These are phyloP conservation scores for Phocides pigmalion DNA, from an alignment of 1,140 invertebrate species.

Conservation along the genomic window DNA sequence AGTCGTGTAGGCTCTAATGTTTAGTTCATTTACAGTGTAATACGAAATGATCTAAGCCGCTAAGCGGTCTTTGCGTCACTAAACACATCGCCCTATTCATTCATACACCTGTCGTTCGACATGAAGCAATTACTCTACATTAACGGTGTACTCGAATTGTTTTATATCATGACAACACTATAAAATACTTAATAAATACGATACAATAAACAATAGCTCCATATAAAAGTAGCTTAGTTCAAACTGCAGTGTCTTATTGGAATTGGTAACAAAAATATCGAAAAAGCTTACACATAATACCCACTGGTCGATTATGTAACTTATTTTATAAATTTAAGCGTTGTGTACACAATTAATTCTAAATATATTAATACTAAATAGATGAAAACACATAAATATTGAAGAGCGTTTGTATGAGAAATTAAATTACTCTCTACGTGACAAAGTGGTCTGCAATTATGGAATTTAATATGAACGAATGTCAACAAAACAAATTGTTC, in stretches of 20 bases:
- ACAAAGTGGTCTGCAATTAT: slow-evolving; percentile 42
- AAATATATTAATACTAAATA: too few relatives aligned
- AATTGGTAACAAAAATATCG: too few relatives aligned
- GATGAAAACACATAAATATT: too few relatives aligned
- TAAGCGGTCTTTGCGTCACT: slow-evolving; percentile 39
- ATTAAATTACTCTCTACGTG: slow-evolving; percentile 11
- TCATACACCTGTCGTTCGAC: slow-evolving; percentile 48
- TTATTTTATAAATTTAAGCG: too few relatives aligned
- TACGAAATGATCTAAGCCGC: slow-evolving; percentile 18
- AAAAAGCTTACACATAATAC: too few relatives aligned
- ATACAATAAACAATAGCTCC: too few relatives aligned
- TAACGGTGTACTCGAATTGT: slow-evolving; percentile 2
- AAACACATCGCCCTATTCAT: slow-evolving; percentile 39
- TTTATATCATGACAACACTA: too few relatives aligned
- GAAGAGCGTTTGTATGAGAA: background rate
- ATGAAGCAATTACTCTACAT: slow-evolving; percentile 29
- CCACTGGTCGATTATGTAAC: too few relatives aligned
- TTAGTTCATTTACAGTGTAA: slow-evolving; percentile 23
- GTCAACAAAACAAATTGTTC: slow-evolving; percentile 51
- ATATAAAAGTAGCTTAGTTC: too few relatives aligned
- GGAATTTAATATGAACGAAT: slow-evolving; percentile 40
- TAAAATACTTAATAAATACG: too few relatives aligned
- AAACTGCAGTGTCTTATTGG: too few relatives aligned
- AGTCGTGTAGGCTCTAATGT: background rate
- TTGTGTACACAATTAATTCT: too few relatives aligned